Percentiles rank a stretch among this genome's conserved stretches.
phyloP scores from a whole-genome alignment of 2,888 invertebrate genomes.

The Zeuzera pyrina region DNA sequence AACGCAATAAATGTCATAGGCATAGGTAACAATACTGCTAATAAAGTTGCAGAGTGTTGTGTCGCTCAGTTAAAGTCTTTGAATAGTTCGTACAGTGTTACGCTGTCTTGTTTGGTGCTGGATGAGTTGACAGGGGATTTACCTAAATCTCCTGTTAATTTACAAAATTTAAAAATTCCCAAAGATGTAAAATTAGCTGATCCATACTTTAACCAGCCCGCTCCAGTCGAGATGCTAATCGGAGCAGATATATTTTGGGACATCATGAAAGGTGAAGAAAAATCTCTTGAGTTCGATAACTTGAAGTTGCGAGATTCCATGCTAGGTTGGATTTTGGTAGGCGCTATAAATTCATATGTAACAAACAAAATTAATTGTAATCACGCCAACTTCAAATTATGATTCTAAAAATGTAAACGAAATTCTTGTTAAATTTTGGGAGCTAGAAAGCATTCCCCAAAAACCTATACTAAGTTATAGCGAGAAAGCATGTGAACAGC shows the following conservation, averaged over 20 bases:
- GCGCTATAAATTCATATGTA: background rate
- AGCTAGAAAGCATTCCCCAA: conserved; percentile 17
- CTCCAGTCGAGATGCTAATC: conserved; percentile 9
- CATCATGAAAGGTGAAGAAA: conserved; percentile 8
- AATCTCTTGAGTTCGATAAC: conserved; percentile 5
- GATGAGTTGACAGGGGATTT: conserved; percentile 8
- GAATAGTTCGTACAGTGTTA: background rate
- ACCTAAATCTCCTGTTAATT: conserved; percentile 7
- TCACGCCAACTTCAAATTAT: conserved; percentile 4
- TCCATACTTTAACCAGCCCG: conserved; percentile 11
- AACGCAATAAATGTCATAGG: conserved; percentile 12
- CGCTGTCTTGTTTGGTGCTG: conserved; percentile 2
- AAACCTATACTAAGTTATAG: conserved; percentile 6
- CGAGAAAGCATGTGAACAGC: conserved; percentile 16
- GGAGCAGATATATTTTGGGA: conserved; percentile 15
- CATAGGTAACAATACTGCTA: conserved; percentile 8
- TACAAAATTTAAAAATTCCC: conserved; percentile 6
- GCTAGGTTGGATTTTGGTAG: conserved; percentile 11
- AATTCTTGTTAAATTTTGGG: conserved; percentile 16
- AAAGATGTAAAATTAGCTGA: conserved; percentile 9
- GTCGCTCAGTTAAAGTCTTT: conserved; percentile 1
- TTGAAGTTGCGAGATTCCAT: conserved; percentile 9
- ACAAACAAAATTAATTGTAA: conserved; percentile 4
- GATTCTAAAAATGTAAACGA: conserved; percentile 7
- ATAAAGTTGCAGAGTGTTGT: conserved; percentile 4